A percentile compares a stretch with the other conserved stretches of the same genome.
Evolutionary conservation across 92 coral and sea anemone species (phyloP).

Genomic region (Pocillopora meandrina): DNA sequence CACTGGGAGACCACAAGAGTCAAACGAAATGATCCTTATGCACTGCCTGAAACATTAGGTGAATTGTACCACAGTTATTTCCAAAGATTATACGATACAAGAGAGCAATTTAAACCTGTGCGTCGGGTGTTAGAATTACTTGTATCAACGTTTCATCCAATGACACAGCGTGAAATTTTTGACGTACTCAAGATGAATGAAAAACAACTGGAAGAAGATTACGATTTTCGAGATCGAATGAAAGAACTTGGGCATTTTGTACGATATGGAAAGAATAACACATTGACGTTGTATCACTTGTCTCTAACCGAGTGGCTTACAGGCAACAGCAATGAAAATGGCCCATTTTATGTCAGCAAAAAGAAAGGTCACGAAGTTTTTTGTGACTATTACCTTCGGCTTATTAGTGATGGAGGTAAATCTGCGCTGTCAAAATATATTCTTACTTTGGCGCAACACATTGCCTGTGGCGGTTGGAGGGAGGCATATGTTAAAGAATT

Average conservation of each 20-base stretch:
- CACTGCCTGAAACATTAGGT: slow-evolving; percentile 45
- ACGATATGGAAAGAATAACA: slow-evolving; percentile 27
- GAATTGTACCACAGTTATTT: slow-evolving; percentile 55
- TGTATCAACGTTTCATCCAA: slow-evolving; percentile 55
- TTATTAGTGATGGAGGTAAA: not conserved
- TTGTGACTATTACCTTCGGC: not conserved
- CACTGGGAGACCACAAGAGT: slow-evolving; percentile 37
- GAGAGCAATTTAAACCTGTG: slow-evolving; percentile 42
- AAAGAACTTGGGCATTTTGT: slow-evolving; percentile 10
- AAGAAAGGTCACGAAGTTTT: slow-evolving; percentile 7
- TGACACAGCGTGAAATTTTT: slow-evolving; percentile 43
- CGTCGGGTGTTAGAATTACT: slow-evolving; percentile 63
- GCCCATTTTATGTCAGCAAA: slow-evolving; percentile 22
- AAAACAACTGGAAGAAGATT: slow-evolving; percentile 20
- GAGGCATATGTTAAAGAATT: not conserved
- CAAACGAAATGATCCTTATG: not conserved
- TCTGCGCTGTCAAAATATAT: not conserved
- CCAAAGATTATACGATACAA: slow-evolving; percentile 28
- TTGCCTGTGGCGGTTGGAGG: not conserved
- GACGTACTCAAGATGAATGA: slow-evolving; percentile 44
- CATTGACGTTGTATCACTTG: slow-evolving; percentile 32
- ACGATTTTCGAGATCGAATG: slow-evolving; percentile 24
- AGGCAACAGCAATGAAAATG: slow-evolving; percentile 38
- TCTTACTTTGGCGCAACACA: not conserved
- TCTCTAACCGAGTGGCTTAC: slow-evolving; percentile 66